Conservation (phyloP, 1,140 invertebrate genomes). For the Hirudo medicinalis region DNA sequence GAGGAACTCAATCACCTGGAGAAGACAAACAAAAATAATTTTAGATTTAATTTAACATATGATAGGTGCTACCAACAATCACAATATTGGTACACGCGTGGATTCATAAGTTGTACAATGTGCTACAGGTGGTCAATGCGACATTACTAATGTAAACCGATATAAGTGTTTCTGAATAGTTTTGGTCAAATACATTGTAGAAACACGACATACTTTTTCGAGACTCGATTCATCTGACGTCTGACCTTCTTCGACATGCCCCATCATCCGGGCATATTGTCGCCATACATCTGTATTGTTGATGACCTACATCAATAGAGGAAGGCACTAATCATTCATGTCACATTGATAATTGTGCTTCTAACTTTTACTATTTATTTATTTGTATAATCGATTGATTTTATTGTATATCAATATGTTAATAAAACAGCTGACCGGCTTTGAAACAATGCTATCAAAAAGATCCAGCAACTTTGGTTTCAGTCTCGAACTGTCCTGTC, state of each 20-base stretch:
- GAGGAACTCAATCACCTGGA: constrained; percentile 45
- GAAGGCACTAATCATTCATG: background rate
- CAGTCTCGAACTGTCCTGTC: constrained; percentile 43
- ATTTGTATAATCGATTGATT: background rate
- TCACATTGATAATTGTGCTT: background rate
- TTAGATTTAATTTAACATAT: no score
- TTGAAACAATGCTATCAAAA: constrained; percentile 62
- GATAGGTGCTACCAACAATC: no score
- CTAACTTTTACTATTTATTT: background rate
- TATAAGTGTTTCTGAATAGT: background rate
- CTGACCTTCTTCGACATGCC: constrained; percentile 26
- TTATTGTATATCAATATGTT: no score
- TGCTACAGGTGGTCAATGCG: background rate
- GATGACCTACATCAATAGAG: constrained; percentile 35
- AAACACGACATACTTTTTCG: constrained; percentile 22
- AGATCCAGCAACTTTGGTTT: constrained; percentile 55
- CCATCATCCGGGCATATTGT: constrained; percentile 55
- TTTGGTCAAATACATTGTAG: background rate
- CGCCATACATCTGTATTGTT: constrained; percentile 62
- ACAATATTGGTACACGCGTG: background rate
- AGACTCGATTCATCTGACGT: constrained; percentile 30
- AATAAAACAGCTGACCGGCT: constrained; percentile 26
- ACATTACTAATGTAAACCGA: background rate
- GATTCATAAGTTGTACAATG: background rate
- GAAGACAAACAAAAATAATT: background rate